phyloP scores from a whole-genome alignment of 2,888 invertebrate species.

The Auanema freiburgensis region DNA sequence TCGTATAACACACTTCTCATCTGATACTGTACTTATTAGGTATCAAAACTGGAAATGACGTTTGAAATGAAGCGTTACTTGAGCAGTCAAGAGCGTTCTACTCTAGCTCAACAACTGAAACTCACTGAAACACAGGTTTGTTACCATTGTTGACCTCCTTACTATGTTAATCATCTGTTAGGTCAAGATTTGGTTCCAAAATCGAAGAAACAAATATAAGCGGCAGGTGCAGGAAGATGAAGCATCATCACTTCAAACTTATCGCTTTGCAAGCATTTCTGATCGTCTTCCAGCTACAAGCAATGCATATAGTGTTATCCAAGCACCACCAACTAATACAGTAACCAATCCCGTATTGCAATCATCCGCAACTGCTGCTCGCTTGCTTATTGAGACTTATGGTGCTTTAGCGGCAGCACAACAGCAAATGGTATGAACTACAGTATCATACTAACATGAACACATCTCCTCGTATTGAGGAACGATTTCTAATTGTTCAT shows the following conservation, averaged over 20 bases:
- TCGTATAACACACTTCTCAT: neutral
- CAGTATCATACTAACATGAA: no score
- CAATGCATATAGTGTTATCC: conserved; percentile 22
- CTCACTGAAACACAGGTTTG: conserved; percentile 61
- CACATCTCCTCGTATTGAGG: no score
- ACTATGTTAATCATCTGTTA: conserved; percentile 26
- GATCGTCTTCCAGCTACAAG: neutral
- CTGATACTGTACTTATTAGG: conserved; percentile 31
- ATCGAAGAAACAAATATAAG: conserved; percentile 59
- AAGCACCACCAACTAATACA: conserved; percentile 11
- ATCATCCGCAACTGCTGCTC: conserved; percentile 28
- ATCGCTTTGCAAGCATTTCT: conserved; percentile 2
- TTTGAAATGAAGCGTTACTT: conserved; percentile 56
- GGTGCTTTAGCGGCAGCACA: conserved; percentile 24
- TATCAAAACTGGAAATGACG: conserved; percentile 55
- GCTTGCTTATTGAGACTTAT: conserved; percentile 32
- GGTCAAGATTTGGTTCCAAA: conserved; percentile 64
- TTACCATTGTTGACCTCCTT: no score
- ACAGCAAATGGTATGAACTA: conserved; percentile 14
- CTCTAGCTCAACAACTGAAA: conserved; percentile 49
- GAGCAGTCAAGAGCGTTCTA: conserved; percentile 51
- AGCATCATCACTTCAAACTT: conserved; percentile 7
- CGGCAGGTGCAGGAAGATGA: conserved; percentile 45
- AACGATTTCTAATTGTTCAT: no score
- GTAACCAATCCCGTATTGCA: conserved; percentile 20